Evolutionary conservation across 2,888 invertebrate species (phyloP).

Genomic region (Notodonta dromedarius): DNA sequence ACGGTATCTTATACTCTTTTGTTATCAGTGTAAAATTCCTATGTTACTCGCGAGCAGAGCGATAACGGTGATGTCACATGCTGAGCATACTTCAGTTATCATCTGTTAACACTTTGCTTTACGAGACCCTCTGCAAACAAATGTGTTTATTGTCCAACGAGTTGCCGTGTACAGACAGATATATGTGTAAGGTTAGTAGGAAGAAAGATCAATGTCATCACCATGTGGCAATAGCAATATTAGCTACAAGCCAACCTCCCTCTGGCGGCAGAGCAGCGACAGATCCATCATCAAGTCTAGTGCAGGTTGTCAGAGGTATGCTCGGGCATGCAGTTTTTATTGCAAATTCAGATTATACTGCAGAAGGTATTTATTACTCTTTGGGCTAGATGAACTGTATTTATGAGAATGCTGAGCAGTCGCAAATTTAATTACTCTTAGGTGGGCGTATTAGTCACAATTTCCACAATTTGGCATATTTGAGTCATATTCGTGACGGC

Average conservation of each 20-base stretch:
- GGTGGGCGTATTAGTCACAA: too few species aligned
- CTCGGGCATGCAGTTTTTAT: too few species aligned
- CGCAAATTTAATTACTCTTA: too few species aligned
- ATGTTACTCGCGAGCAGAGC: background rate
- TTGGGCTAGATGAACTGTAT: too few species aligned
- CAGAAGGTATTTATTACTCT: too few species aligned
- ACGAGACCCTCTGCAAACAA: conserved; percentile 21
- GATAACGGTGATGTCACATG: conserved; percentile 15
- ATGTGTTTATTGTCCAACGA: conserved; percentile 13
- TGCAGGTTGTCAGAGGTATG: too few species aligned
- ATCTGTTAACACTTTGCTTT: conserved; percentile 24
- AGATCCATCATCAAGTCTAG: too few species aligned
- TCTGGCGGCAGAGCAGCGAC: too few species aligned
- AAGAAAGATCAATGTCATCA: conserved; percentile 11
- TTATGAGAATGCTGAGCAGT: too few species aligned
- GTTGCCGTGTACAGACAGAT: conserved; percentile 7
- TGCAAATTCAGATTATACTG: too few species aligned
- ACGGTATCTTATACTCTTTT: background rate
- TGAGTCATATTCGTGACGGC: background rate
- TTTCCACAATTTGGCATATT: background rate
- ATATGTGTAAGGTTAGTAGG: conserved; percentile 8
- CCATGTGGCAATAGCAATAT: background rate
- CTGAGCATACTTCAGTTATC: conserved; percentile 24
- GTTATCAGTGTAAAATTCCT: conserved; percentile 5
- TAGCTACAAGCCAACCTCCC: too few species aligned